Evolutionary conservation across 2,888 invertebrate genomes (phyloP).

Genomic region (Bibio marci): DNA sequence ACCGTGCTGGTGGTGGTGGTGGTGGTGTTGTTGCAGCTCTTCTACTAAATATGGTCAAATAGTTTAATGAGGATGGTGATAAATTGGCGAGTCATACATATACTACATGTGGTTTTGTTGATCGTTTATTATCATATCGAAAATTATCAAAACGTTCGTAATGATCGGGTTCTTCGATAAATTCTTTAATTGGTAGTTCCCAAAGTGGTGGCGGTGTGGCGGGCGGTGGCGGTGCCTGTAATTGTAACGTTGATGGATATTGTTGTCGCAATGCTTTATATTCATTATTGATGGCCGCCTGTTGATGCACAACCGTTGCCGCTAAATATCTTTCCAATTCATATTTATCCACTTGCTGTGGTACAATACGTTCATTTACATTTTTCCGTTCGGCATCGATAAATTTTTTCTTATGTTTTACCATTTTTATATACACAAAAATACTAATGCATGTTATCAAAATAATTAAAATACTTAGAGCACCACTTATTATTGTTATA

Average conservation of each 20-base stretch:
- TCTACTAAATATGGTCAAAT: no score
- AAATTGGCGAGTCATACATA: conserved; percentile 38
- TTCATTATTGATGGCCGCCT: no score
- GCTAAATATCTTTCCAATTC: conserved; percentile 29
- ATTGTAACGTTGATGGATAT: no score
- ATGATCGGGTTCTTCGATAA: conserved; percentile 25
- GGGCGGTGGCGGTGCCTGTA: no score
- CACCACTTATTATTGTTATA: conserved; percentile 29
- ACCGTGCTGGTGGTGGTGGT: no score
- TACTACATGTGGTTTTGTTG: conserved; percentile 33
- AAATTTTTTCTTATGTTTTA: conserved; percentile 22
- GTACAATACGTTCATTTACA: conserved; percentile 28
- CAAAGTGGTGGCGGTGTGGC: no score
- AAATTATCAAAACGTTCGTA: conserved; percentile 31
- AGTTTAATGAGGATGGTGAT: conserved; percentile 8
- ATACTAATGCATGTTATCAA: conserved; percentile 26
- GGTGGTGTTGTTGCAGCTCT: no score
- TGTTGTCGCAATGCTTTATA: conserved; percentile 27
- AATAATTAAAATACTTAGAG: conserved; percentile 25
- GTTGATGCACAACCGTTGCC: conserved; percentile 27
- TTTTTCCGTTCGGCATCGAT: conserved; percentile 26
- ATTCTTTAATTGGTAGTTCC: conserved; percentile 28
- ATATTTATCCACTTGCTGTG: conserved; percentile 25
- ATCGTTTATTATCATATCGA: conserved; percentile 30
- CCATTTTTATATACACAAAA: conserved; percentile 25